These are phyloP conservation scores for Nasonia vitripennis DNA, from an alignment of 1,140 invertebrate species.

Conservation along the genomic window DNA sequence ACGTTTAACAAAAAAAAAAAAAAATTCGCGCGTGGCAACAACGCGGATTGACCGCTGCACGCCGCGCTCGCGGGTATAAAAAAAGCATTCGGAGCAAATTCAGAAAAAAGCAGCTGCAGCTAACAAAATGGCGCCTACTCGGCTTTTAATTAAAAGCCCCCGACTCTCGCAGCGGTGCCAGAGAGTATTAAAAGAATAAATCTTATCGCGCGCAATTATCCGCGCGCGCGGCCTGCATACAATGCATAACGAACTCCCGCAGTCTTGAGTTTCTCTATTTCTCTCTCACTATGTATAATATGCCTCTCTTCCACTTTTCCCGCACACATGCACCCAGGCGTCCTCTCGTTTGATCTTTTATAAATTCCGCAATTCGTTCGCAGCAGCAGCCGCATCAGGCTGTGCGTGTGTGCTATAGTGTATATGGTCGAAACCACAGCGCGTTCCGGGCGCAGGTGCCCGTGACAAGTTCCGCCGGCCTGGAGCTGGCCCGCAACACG, in stretches of 20 bases:
- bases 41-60: neutral
- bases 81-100: neutral
- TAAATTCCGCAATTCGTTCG: conserved; percentile 17
- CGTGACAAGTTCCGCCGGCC: conserved; percentile 68
- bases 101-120: neutral
- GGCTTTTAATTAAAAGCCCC: conserved; percentile 47
- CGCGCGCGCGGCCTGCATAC: conserved; percentile 40
- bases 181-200: conserved; percentile 59
- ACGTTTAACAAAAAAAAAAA: neutral
- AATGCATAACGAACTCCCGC: neutral
- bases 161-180: neutral
- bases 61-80: neutral
- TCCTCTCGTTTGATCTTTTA: conserved; percentile 33
- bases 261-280: conserved; percentile 35
- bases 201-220: conserved; percentile 58
- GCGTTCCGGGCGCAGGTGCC: conserved; percentile 61
- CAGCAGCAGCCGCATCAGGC: neutral
- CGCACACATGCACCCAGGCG: neutral
- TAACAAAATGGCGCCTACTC: conserved; percentile 27
- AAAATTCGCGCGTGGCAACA: neutral
- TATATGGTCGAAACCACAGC: neutral
- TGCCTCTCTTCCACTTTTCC: conserved; percentile 4
- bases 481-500: conserved; percentile 62
- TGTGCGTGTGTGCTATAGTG: conserved; percentile 5
- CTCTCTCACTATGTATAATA: conserved; percentile 48